Conservation (phyloP, 1,140 invertebrate species). For the Drosophila azteca region DNA sequence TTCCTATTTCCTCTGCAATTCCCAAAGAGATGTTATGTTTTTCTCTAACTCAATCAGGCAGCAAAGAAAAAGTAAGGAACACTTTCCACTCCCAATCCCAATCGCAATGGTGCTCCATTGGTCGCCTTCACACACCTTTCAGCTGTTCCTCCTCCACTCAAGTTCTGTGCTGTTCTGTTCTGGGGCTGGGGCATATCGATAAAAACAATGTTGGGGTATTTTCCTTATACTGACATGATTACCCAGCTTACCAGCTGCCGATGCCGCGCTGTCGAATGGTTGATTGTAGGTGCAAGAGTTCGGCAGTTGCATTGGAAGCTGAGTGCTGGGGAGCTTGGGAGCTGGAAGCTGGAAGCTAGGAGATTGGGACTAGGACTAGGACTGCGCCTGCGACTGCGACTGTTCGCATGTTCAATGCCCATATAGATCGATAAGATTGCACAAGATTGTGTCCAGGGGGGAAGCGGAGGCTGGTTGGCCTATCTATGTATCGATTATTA, state of each 20-base stretch:
- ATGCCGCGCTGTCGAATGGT: slow-evolving; percentile 6
- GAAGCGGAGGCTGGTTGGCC: too few relatives aligned
- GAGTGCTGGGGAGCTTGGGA: background rate
- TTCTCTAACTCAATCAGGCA: too few relatives aligned
- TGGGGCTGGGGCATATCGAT: slow-evolving; percentile 26
- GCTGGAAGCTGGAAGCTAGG: background rate
- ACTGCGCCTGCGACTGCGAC: background rate
- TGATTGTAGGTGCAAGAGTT: slow-evolving; percentile 27
- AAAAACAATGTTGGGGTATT: slow-evolving; percentile 56
- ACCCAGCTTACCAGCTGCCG: slow-evolving; percentile 38
- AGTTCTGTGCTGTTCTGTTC: background rate
- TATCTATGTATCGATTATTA: slow-evolving; percentile 58
- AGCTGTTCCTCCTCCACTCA: background rate
- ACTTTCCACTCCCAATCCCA: too few relatives aligned
- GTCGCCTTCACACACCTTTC: too few relatives aligned
- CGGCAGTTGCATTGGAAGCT: slow-evolving; percentile 1
- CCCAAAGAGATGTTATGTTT: too few relatives aligned
- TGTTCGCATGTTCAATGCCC: slow-evolving; percentile 5
- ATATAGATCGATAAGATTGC: slow-evolving; percentile 49
- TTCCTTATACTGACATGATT: slow-evolving; percentile 66
- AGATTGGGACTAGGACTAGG: background rate
- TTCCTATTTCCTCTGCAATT: too few relatives aligned
- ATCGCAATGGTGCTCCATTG: too few relatives aligned
- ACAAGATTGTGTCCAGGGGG: slow-evolving; percentile 23
- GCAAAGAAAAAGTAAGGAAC: too few relatives aligned